These are phyloP conservation scores for Nowickia ferox DNA, from an alignment of 2,888 invertebrate genomes.

Conservation along the genomic window DNA sequence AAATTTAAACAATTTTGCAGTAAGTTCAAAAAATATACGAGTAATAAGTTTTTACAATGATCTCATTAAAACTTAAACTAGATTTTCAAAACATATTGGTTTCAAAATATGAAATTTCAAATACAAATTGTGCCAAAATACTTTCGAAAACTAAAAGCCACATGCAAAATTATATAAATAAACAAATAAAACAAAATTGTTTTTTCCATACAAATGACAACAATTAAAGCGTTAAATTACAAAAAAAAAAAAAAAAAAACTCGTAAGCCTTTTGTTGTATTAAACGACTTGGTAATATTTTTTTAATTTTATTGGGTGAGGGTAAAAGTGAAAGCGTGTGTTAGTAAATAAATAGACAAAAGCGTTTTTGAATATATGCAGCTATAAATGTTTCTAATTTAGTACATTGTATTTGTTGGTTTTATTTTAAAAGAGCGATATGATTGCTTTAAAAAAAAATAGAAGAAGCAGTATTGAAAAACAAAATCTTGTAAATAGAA, in stretches of 20 bases:
- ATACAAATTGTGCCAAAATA: slow-evolving; percentile 49
- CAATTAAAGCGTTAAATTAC: slow-evolving; percentile 59
- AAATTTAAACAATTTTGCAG: slow-evolving; percentile 44
- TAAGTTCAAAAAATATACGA: slow-evolving; percentile 35
- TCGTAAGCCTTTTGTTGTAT: background rate
- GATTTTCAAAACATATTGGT: slow-evolving; percentile 13
- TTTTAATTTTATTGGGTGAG: slow-evolving; percentile 4
- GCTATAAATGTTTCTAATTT: slow-evolving; percentile 31
- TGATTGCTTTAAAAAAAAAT: slow-evolving; percentile 19
- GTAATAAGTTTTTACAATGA: background rate
- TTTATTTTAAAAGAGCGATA: background rate
- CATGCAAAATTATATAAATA: slow-evolving; percentile 53
- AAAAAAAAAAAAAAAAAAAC: too few species aligned
- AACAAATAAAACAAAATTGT: slow-evolving; percentile 71
- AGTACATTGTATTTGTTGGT: background rate
- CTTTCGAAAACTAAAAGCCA: slow-evolving; percentile 44
- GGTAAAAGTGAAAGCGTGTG: slow-evolving; percentile 16
- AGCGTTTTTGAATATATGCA: slow-evolving; percentile 20
- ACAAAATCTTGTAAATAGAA: slow-evolving; percentile 14
- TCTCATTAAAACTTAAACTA: slow-evolving; percentile 39
- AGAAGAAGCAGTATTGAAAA: slow-evolving; percentile 39
- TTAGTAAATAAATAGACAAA: slow-evolving; percentile 29
- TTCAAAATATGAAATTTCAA: background rate
- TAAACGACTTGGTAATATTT: slow-evolving; percentile 11
- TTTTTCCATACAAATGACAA: slow-evolving; percentile 58